A percentile compares a stretch with the other conserved stretches of the same genome.
phyloP scores from a whole-genome alignment of 2,797 vertebrate genomes.

The Taeniopygia guttata region DNA sequence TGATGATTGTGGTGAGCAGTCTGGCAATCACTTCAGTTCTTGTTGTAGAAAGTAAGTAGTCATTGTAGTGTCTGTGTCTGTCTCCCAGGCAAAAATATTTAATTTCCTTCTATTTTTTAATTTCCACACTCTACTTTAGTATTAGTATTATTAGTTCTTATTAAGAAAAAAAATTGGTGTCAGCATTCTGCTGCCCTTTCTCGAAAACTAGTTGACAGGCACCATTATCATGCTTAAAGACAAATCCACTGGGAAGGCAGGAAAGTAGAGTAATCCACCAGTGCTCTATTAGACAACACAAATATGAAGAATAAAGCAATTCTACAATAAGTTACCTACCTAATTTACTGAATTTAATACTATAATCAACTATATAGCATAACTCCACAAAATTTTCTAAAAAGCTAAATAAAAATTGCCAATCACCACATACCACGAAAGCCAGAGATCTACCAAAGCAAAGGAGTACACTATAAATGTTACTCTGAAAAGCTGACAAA shows the following conservation, averaged over 20 bases:
- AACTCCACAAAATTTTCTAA: not conserved
- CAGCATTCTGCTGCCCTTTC: not conserved
- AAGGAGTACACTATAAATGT: not conserved
- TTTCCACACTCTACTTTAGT: not conserved
- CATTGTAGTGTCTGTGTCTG: not conserved
- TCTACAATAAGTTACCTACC: not conserved
- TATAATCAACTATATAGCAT: not conserved
- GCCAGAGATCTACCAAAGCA: not conserved
- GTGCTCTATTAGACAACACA: not conserved
- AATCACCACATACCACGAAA: not conserved
- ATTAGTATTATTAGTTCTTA: not conserved
- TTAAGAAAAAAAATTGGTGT: not conserved
- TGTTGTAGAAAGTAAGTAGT: not conserved
- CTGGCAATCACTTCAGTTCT: not conserved
- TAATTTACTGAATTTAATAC: not conserved
- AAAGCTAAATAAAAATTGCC: not conserved
- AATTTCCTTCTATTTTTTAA: not conserved
- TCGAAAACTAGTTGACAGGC: not conserved
- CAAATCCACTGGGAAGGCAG: not conserved
- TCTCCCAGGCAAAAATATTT: not conserved
- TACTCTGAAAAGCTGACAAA: not conserved
- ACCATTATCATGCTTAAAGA: not conserved
- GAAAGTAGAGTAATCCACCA: not conserved
- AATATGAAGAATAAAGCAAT: not conserved
- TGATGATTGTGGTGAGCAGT: not conserved